Percentiles rank a stretch among this genome's conserved stretches.
Evolutionary conservation across 2,888 invertebrate genomes (phyloP).

Genomic region (Eupithecia abbreviata): DNA sequence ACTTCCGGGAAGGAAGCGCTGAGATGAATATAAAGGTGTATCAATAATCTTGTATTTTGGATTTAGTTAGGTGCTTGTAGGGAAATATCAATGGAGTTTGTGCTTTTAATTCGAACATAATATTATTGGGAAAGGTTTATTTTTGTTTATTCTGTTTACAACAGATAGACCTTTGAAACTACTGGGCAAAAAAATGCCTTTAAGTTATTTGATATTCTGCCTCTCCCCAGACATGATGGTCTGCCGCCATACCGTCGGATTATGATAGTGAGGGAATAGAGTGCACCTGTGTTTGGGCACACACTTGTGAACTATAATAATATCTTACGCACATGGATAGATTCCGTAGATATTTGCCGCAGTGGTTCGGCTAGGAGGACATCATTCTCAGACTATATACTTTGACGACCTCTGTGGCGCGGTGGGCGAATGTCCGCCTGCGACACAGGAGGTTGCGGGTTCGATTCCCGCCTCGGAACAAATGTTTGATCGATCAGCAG

Average conservation of each 20-base stretch:
- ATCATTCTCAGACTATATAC: neutral
- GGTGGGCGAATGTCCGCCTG: too few species aligned
- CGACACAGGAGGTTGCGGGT: too few species aligned
- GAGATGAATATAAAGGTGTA: slow-evolving; percentile 4
- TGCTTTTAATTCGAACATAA: neutral
- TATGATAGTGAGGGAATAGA: neutral
- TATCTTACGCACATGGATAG: neutral
- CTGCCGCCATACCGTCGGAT: neutral
- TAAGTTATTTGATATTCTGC: neutral
- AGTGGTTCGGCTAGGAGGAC: neutral
- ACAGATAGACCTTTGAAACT: neutral
- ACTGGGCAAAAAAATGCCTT: neutral
- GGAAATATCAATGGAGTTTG: neutral
- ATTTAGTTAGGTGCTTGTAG: neutral
- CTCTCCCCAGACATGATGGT: neutral
- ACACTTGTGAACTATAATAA: neutral
- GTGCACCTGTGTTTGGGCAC: neutral
- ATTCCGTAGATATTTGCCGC: neutral
- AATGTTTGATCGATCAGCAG: too few species aligned
- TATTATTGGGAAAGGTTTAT: neutral
- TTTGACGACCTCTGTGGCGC: too few species aligned
- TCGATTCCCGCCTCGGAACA: too few species aligned
- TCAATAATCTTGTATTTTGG: neutral
- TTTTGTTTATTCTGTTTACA: neutral
- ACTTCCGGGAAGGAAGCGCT: slow-evolving; percentile 18